These are phyloP conservation scores for Thumatha senex DNA, from an alignment of 2,888 invertebrate species.

Conservation along the genomic window DNA sequence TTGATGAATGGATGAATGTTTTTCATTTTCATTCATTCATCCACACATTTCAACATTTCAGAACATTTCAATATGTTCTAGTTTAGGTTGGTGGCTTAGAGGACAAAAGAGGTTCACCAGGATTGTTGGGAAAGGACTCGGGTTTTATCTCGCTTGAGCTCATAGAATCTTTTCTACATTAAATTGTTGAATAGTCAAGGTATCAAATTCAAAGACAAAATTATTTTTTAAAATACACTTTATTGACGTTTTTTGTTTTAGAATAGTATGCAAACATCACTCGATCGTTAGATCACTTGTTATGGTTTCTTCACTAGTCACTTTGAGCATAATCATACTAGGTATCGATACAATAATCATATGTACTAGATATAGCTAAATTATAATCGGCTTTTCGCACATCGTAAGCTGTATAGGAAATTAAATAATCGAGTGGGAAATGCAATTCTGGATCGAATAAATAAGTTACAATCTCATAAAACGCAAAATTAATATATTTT, in stretches of 20 bases:
- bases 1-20: too few species aligned
- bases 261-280: slow-evolving; percentile 80
- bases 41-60: too few species aligned
- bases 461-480: slow-evolving; percentile 67
- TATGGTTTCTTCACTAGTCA: slow-evolving; percentile 64
- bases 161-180: too few species aligned
- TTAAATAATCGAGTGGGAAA: slow-evolving; percentile 60
- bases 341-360: slow-evolving; percentile 39
- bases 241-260: slow-evolving; percentile 81
- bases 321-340: slow-evolving; percentile 71
- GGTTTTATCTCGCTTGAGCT: too few species aligned
- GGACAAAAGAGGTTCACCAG: too few species aligned
- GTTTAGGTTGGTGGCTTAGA: too few species aligned
- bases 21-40: too few species aligned
- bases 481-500: slow-evolving; percentile 55
- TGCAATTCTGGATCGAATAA: slow-evolving; percentile 79
- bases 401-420: slow-evolving; percentile 32
- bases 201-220: slow-evolving; percentile 12
- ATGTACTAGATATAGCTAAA: slow-evolving; percentile 42
- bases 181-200: too few species aligned
- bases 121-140: too few species aligned
- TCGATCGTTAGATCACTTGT: slow-evolving; percentile 66
- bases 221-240: slow-evolving; percentile 79
- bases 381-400: slow-evolving; percentile 41
- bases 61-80: too few species aligned